phyloP scores from a whole-genome alignment of 2,888 invertebrate species.

The Ochlodes sylvanus region DNA sequence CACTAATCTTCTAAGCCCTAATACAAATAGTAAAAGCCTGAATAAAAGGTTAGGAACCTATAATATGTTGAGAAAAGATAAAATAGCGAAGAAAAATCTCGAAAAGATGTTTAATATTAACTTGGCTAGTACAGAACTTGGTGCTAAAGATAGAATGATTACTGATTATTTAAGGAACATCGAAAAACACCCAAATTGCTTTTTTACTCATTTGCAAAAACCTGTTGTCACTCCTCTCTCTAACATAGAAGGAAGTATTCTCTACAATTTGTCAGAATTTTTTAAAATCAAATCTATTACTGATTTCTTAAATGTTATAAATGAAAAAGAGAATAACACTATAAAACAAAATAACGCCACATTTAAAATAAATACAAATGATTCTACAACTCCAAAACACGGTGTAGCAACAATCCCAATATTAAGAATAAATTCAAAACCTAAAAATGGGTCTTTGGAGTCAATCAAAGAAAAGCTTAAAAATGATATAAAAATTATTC shows the following conservation, averaged over 20 bases:
- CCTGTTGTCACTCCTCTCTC: conserved; percentile 44
- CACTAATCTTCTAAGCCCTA: conserved; percentile 66
- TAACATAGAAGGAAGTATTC: conserved; percentile 63
- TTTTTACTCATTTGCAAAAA: conserved; percentile 50
- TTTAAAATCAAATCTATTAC: conserved; percentile 70
- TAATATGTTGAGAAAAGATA: conserved; percentile 50
- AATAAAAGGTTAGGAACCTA: conserved; percentile 52
- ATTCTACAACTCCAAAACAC: conserved; percentile 30
- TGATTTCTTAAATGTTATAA: conserved; percentile 64
- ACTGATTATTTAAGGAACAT: conserved; percentile 68
- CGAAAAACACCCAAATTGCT: conserved; percentile 61
- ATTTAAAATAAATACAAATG: conserved; percentile 28
- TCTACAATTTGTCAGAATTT: conserved; percentile 71
- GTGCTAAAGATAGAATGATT: conserved; percentile 69
- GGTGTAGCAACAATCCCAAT: conserved; percentile 22
- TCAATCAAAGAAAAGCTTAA: conserved; percentile 67
- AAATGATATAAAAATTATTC: conserved; percentile 66
- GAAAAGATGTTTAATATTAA: conserved; percentile 56
- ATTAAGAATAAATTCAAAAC: conserved; percentile 20
- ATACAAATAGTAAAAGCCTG: conserved; percentile 55
- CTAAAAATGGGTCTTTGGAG: conserved; percentile 44
- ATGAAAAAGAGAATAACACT: conserved; percentile 42
- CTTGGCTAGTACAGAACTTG: conserved; percentile 53
- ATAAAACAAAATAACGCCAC: conserved; percentile 31
- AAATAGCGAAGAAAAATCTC: conserved; percentile 53